Evolutionary conservation across 2,113 vertebrate species (phyloP), one percentile per base, ranked within the genome.

Genomic region (Xiphophorus couchianus): DNA sequence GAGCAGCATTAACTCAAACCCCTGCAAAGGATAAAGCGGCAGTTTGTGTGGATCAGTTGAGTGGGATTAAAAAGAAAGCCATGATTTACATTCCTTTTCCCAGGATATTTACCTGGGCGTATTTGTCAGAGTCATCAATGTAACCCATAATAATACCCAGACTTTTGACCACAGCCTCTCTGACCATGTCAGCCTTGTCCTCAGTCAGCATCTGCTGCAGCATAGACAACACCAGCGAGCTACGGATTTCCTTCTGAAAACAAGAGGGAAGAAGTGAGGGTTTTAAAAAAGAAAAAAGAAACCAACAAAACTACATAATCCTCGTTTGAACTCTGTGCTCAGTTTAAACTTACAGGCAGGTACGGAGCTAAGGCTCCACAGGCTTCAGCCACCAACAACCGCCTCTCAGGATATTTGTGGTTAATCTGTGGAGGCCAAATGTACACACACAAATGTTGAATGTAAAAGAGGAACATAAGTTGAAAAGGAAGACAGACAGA

Each of bases 101-200:
- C 6, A 66, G 64, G n/a, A 82, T 81, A 78, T 72, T 77, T 89
- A 99, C 98, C 97, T 98, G 97, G 74, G 96, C 95, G 67, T 99
- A 98, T 88, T 99, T 99, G 92, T 99, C 97, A 86, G 97, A 92
- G 89, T 99, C 98, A 84, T 99, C 97, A 68, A 99, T 99, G 89
- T 97, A 99, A 63, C 95, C 97, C 98, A 99, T 98, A 85, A 99
- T 99, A 84, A 99, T 95, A 30, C 96, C 97, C 66, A 99, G 96
- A 91, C 98, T 99, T 94, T 97, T 99, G 89, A 99, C 98, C 62
- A 99, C 98, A 66, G 98, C 98, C 94, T 99, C 98, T 92, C 98
- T 95, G 85, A 99, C 98, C 94, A 99, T 94, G 93, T 99, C 98
- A 2, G 97, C 96, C 89, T 99, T 99, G 90, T 99, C 98, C 93